Conservation (phyloP, 2,888 invertebrate genomes). For the Muscina levida region DNA sequence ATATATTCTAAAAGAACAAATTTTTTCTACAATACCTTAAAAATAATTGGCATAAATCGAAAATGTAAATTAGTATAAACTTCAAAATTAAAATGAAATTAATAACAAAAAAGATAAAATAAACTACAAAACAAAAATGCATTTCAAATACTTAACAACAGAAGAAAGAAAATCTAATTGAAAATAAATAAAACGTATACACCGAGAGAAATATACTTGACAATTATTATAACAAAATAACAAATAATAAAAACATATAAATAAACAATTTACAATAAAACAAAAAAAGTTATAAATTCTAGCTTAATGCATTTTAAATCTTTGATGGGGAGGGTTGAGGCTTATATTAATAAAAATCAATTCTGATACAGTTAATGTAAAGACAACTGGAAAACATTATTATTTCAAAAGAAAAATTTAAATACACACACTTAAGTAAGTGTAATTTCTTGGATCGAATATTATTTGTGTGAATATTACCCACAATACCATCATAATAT, state of each 20-base stretch:
- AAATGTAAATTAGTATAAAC: slow-evolving; percentile 9
- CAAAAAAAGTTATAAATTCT: slow-evolving; percentile 31
- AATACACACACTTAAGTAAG: no score
- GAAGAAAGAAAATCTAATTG: slow-evolving; percentile 13
- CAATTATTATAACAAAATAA: slow-evolving; percentile 30
- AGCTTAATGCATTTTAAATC: no score
- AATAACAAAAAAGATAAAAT: not conserved
- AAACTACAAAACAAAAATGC: slow-evolving; percentile 10
- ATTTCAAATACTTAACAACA: slow-evolving; percentile 32
- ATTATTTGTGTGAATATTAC: no score
- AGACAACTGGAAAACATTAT: no score
- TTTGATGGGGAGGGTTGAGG: no score
- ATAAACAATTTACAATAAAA: slow-evolving; percentile 25
- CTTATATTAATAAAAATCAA: no score
- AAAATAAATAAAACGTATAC: slow-evolving; percentile 21
- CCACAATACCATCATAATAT: no score
- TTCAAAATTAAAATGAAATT: no score
- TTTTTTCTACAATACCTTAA: slow-evolving; percentile 32
- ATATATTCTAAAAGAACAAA: slow-evolving; percentile 30
- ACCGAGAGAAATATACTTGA: slow-evolving; percentile 30
- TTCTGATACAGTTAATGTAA: no score
- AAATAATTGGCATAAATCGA: slow-evolving; percentile 30
- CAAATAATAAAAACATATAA: slow-evolving; percentile 21
- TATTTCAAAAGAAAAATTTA: no score
- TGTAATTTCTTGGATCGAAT: no score